phyloP scores from a whole-genome alignment of 2,113 vertebrate genomes.

The Orientallactaga bullata region DNA sequence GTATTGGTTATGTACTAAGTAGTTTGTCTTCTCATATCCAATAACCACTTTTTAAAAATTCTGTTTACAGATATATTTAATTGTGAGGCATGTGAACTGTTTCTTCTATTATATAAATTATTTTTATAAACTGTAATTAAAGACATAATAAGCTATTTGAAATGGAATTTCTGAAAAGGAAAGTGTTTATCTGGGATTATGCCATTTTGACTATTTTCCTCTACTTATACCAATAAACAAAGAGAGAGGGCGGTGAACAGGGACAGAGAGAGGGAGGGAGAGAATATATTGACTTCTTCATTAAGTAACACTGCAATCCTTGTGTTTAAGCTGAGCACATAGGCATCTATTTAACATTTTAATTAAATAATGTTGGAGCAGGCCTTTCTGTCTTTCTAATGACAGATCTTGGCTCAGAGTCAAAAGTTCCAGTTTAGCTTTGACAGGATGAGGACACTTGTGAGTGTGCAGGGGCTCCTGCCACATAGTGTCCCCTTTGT shows the following conservation, averaged over 20 bases:
- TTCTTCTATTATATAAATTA: constrained; percentile 3
- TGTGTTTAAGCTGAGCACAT: constrained; percentile 58
- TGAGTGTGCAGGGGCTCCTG: constrained; percentile 8
- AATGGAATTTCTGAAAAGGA: constrained; percentile 35
- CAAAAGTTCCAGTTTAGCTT: constrained; percentile 56
- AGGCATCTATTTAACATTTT: constrained; percentile 69
- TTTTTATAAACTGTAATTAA: neutral
- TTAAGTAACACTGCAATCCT: constrained; percentile 41
- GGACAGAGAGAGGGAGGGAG: neutral
- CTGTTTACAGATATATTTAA: neutral
- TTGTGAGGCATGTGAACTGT: neutral
- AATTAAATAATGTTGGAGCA: constrained; percentile 60
- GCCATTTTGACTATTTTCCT: neutral
- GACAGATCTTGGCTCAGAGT: constrained; percentile 60
- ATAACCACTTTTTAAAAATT: neutral
- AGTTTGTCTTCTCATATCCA: neutral
- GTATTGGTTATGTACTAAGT: neutral
- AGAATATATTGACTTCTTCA: neutral
- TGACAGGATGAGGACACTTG: constrained; percentile 60
- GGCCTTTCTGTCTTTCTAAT: constrained; percentile 53
- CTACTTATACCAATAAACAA: neutral
- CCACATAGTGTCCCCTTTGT: constrained; percentile 35
- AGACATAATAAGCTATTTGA: constrained; percentile 11
- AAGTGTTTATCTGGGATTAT: constrained; percentile 45
- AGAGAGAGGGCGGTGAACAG: neutral